These are phyloP conservation scores for Phengaris alcon DNA, from an alignment of 2,888 invertebrate genomes.

Conservation along the genomic window DNA sequence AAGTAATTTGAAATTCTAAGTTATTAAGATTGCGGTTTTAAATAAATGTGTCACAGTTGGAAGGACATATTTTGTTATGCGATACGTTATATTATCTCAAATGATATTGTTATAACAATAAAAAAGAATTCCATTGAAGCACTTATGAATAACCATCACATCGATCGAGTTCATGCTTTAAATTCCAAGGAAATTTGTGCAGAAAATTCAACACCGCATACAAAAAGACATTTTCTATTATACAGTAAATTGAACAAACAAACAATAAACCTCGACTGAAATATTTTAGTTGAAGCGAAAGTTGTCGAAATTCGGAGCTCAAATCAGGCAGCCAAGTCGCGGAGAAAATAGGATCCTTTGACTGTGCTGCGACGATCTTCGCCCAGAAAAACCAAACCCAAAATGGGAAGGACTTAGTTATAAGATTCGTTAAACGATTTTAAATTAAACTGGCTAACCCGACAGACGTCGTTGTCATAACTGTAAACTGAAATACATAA, in stretches of 20 bases:
- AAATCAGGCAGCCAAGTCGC: conserved; percentile 13
- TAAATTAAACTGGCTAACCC: background rate
- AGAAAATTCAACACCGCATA: background rate
- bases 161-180: too few relatives aligned
- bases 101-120: too few relatives aligned
- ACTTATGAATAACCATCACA: too few relatives aligned
- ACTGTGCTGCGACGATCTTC: background rate
- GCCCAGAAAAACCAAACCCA: conserved; percentile 14
- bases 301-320: background rate
- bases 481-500: too few relatives aligned
- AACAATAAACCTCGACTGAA: background rate
- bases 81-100: too few relatives aligned
- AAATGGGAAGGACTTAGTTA: background rate
- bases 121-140: too few relatives aligned
- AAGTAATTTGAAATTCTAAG: too few relatives aligned
- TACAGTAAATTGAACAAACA: background rate
- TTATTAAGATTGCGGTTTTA: too few relatives aligned
- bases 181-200: background rate
- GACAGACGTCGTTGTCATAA: too few relatives aligned
- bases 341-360: conserved; percentile 20
- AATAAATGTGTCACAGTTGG: too few relatives aligned
- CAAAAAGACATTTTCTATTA: background rate
- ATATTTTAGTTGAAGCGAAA: background rate
- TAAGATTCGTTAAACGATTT: background rate
- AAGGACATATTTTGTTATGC: too few relatives aligned